Percentiles rank a stretch among this genome's conserved stretches.
phyloP scores from a whole-genome alignment of 2,797 vertebrate species.

The Galaxias olidus region DNA sequence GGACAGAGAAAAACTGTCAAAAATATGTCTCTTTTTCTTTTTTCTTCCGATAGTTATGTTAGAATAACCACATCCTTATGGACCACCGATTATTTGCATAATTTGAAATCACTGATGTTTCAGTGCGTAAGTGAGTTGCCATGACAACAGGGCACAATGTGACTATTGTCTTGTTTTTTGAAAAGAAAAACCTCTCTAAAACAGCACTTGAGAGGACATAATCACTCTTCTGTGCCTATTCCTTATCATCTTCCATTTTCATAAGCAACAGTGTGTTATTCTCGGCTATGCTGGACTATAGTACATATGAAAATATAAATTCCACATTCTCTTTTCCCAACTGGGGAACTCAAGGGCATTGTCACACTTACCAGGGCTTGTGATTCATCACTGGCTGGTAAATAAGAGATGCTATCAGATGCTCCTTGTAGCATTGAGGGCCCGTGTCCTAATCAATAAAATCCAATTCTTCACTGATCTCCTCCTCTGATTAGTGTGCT shows the following conservation, averaged over 20 bases:
- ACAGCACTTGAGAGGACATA: too few relatives aligned
- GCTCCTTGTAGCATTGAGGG: slow-evolving; percentile 68
- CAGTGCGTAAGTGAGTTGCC: not conserved
- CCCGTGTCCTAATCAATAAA: slow-evolving; percentile 77
- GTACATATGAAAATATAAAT: slow-evolving; percentile 24
- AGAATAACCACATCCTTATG: too few relatives aligned
- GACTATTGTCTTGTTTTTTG: not conserved
- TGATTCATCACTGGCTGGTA: slow-evolving; percentile 72
- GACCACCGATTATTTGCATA: too few relatives aligned
- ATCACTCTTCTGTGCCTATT: too few relatives aligned
- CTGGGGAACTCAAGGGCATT: slow-evolving; percentile 70
- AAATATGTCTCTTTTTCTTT: too few relatives aligned
- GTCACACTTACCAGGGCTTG: slow-evolving; percentile 63
- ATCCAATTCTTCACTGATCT: slow-evolving; percentile 78
- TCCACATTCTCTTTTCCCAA: slow-evolving; percentile 19
- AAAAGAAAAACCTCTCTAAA: not conserved
- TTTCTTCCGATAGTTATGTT: too few relatives aligned
- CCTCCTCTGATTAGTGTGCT: slow-evolving; percentile 67
- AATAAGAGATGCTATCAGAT: slow-evolving; percentile 80
- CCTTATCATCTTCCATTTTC: too few relatives aligned
- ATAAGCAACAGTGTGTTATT: too few relatives aligned
- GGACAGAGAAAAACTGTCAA: not conserved
- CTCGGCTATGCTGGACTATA: slow-evolving; percentile 25
- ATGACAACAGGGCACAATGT: not conserved
- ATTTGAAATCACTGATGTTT: too few relatives aligned